phyloP scores from a whole-genome alignment of 2,888 invertebrate genomes.

The Lucinisca nassula region DNA sequence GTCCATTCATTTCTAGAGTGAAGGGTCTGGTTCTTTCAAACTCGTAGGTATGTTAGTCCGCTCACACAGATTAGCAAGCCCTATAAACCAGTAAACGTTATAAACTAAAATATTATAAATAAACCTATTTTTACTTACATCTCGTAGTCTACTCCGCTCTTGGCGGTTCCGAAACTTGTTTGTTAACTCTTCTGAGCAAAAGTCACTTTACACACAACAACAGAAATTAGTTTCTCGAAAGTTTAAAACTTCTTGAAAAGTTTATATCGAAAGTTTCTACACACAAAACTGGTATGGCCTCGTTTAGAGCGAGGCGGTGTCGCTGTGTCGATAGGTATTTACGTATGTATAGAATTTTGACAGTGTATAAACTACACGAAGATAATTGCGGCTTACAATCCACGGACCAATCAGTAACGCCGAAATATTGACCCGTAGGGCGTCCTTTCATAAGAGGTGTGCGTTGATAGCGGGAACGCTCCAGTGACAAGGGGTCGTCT shows the following conservation, averaged over 20 bases:
- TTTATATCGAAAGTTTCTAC: background rate
- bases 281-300: background rate
- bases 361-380: background rate
- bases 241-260: background rate
- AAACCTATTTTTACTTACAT: background rate
- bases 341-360: background rate
- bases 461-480: background rate
- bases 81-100: background rate
- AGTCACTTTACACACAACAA: background rate
- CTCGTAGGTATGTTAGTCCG: too few relatives aligned
- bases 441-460: background rate
- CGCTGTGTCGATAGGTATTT: background rate
- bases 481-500: background rate
- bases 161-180: slow-evolving; percentile 3
- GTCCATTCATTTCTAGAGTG: too few relatives aligned
- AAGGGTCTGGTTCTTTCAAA: too few relatives aligned
- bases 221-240: background rate
- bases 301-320: slow-evolving; percentile 1
- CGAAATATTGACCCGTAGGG: background rate
- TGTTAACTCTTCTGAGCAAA: background rate
- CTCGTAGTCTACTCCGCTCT: background rate
- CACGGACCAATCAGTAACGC: background rate
- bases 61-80: too few relatives aligned
- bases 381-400: background rate
- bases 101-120: background rate